Conservation (phyloP, 2,888 invertebrate genomes). For the Ctena decussata region DNA sequence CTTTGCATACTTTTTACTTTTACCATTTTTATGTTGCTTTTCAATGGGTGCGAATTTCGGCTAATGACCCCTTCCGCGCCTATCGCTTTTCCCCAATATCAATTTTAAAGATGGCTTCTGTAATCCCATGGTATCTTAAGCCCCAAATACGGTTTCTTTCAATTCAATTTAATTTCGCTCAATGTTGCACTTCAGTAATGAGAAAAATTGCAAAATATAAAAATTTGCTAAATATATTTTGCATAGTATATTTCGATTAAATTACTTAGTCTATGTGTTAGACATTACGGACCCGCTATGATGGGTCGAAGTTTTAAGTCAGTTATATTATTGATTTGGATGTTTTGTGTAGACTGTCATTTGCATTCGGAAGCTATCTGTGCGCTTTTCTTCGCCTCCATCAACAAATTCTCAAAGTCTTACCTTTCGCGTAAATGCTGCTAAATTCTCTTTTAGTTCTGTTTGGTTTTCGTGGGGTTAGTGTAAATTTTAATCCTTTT, state of each 20-base stretch:
- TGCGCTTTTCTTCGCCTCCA: neutral
- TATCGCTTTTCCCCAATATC: too few species aligned
- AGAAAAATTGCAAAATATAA: too few species aligned
- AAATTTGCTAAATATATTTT: too few species aligned
- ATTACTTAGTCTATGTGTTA: neutral
- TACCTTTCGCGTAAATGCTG: neutral
- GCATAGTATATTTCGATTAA: neutral
- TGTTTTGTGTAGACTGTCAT: neutral
- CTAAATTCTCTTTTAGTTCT: slow-evolving; percentile 10
- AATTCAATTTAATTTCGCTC: too few species aligned
- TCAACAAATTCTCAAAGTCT: neutral
- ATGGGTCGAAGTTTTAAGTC: neutral
- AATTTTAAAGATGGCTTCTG: too few species aligned
- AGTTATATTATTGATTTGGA: neutral
- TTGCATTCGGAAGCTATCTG: neutral
- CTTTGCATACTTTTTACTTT: too few species aligned
- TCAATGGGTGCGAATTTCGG: too few species aligned
- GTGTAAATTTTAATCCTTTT: slow-evolving; percentile 5
- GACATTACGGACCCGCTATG: neutral
- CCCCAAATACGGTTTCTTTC: too few species aligned
- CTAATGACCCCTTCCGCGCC: too few species aligned
- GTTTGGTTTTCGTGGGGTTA: slow-evolving; percentile 4
- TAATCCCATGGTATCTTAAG: too few species aligned
- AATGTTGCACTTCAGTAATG: too few species aligned
- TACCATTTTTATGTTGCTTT: too few species aligned